Percentiles rank a stretch among this genome's conserved stretches.
Conservation (phyloP, 2,888 invertebrate genomes). For the Lepetodrilus schrolli region DNA sequence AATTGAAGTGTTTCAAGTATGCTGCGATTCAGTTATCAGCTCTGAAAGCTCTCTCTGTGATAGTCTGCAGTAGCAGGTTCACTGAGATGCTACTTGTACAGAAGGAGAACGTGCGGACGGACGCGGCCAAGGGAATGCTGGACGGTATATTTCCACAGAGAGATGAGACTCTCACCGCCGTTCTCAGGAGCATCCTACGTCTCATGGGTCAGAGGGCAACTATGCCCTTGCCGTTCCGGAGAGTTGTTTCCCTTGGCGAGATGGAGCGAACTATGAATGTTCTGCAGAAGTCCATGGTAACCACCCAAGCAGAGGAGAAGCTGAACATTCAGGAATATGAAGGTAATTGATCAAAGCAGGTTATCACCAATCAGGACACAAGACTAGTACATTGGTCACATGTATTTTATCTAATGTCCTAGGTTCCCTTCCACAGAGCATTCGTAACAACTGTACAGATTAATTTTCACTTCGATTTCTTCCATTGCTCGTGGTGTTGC, state of each 20-base stretch:
- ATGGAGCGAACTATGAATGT: slow-evolving; percentile 73
- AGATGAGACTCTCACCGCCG: slow-evolving; percentile 62
- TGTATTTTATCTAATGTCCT: too few species aligned
- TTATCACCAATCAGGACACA: too few species aligned
- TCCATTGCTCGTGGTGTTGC: too few species aligned
- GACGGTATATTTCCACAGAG: slow-evolving; percentile 60
- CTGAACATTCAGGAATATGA: slow-evolving; percentile 72
- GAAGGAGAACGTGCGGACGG: slow-evolving; percentile 63
- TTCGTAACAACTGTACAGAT: too few species aligned
- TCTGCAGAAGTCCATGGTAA: slow-evolving; percentile 67
- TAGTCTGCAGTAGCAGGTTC: slow-evolving; percentile 78
- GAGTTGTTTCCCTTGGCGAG: slow-evolving; percentile 70
- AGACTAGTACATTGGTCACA: too few species aligned
- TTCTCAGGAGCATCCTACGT: slow-evolving; percentile 68
- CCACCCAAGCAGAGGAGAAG: slow-evolving; percentile 74
- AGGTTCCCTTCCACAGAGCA: too few species aligned
- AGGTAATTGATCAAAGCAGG: too few species aligned
- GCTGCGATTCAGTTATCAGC: slow-evolving; percentile 79
- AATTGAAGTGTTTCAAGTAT: slow-evolving; percentile 77
- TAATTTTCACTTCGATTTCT: too few species aligned
- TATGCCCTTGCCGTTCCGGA: slow-evolving; percentile 64
- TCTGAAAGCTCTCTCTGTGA: slow-evolving; percentile 78
- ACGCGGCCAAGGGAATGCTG: slow-evolving; percentile 52
- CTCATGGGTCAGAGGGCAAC: slow-evolving; percentile 71
- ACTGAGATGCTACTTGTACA: slow-evolving; percentile 79